Percentiles rank a stretch among this genome's conserved stretches.
phyloP scores from a whole-genome alignment of 2,888 invertebrate species.

The Caenorhabditis macrosperma region DNA sequence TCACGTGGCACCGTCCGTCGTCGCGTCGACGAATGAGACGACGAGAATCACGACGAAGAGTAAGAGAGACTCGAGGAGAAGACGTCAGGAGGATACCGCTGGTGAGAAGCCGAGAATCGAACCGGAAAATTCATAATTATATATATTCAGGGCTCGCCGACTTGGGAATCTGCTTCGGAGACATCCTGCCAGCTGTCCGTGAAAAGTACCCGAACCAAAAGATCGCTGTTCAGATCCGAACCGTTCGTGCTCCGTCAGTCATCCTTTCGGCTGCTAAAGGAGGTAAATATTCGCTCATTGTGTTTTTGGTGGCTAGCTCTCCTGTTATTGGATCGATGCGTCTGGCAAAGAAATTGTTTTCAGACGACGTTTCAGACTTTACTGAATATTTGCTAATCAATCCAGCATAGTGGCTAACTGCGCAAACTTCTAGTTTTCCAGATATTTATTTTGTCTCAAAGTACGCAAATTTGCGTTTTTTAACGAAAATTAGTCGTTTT shows the following conservation, averaged over 20 bases:
- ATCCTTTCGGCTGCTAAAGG: conserved; percentile 67
- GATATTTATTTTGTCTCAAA: too few relatives aligned
- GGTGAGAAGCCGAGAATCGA: conserved; percentile 75
- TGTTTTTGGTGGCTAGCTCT: not conserved
- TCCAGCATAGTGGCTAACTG: too few relatives aligned
- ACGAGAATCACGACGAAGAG: conserved; percentile 42
- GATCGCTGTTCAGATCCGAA: conserved; percentile 71
- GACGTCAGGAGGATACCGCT: conserved; percentile 65
- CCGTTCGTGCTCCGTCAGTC: conserved; percentile 75
- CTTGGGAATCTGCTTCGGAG: conserved; percentile 78
- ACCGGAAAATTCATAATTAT: conserved; percentile 55
- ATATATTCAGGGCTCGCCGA: conserved; percentile 68
- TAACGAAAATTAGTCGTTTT: too few relatives aligned
- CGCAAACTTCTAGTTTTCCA: too few relatives aligned
- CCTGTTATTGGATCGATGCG: too few relatives aligned
- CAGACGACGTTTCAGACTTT: too few relatives aligned
- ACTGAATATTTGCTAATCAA: too few relatives aligned
- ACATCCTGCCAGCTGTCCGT: conserved; percentile 77
- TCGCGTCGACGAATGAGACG: conserved; percentile 34
- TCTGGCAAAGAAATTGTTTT: too few relatives aligned
- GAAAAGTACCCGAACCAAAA: conserved; percentile 78
- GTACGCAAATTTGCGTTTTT: too few relatives aligned
- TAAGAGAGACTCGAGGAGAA: conserved; percentile 44
- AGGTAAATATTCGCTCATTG: conserved; percentile 43
- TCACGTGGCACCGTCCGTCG: conserved; percentile 14